phyloP scores from a whole-genome alignment of 2,888 invertebrate species.

The Papilio elwesi region DNA sequence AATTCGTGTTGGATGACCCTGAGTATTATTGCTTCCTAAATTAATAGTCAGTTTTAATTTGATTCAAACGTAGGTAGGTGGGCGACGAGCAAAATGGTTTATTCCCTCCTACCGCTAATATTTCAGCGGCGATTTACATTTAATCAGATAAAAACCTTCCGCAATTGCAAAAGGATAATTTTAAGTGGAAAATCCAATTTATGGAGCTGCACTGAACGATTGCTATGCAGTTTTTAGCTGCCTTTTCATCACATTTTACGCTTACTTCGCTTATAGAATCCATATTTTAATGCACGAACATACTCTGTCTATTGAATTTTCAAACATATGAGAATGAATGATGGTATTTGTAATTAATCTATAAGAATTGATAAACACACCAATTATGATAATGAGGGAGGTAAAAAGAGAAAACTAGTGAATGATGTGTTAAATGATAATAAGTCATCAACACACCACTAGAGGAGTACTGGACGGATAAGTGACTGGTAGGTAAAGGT shows the following conservation, averaged over 20 bases:
- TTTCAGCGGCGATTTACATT: constrained; percentile 38
- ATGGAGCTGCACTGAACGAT: constrained; percentile 35
- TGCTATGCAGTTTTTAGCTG: constrained; percentile 32
- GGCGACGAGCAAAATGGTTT: constrained; percentile 23
- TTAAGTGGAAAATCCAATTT: constrained; percentile 41
- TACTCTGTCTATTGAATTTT: background rate
- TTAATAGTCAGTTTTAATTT: constrained; percentile 12
- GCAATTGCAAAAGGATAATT: constrained; percentile 39
- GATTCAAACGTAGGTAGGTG: constrained; percentile 23
- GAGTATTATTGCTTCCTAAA: no score
- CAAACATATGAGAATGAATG: background rate
- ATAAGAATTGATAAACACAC: background rate
- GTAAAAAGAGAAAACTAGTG: no score
- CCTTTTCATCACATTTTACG: constrained; percentile 37
- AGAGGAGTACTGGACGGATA: no score
- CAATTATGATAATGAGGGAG: no score
- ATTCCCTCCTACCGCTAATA: constrained; percentile 26
- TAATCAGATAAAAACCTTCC: constrained; percentile 38
- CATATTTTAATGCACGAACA: constrained; percentile 8
- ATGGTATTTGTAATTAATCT: background rate
- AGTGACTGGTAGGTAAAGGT: no score
- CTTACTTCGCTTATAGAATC: constrained; percentile 8
- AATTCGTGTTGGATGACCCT: no score
- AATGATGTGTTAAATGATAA: no score
- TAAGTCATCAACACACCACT: no score